Base-by-base conservation (phyloP, 30 jellyfish, hydroid and myxozoan species). In the Rhopilema esculentum region DNA sequence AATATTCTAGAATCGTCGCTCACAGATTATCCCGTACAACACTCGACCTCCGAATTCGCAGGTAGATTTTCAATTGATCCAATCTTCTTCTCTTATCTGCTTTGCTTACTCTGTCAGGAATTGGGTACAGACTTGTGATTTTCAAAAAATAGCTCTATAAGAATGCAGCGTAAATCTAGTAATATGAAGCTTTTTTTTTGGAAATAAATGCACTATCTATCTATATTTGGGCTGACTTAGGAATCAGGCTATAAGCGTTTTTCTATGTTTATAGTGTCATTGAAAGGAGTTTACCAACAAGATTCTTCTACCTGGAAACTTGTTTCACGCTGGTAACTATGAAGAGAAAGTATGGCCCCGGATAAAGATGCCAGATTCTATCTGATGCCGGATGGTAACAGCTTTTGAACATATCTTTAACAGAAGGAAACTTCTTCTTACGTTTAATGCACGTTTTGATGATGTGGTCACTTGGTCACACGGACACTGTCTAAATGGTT, bases 231-330 rank as follows among this genome's bases (percentile, higher is more conserved):
- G n/a, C n/a, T n/a, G n/a, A n/a, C n/a, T 40, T 40, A 2, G 57
- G 57, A 2, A 40, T 40, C 57, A 40, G 6, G 9, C 12, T 40
- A 6, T 40, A 40, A 40, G n/a, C n/a, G 12, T 40, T 40, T 6
- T 12, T 40, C 12, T 40, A 2, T 6, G 57, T 33, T 73, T 73
- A 12, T 22, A 73, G 84, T 73, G 24, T 73, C 84, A 1, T 33
- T 73, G 84, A 73, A 73, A 40, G 84, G 84, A 20, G 21, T 73
- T 19, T 50, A 73, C 29, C 84, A 73, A 40, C 50, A 2, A 67
- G 23, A n/a, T 40, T 16, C n/a, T 66, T 30, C 48, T 16, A 31
- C 22, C 26, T 73, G 84, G 84, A 32, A 73, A 69, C 69, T 73
- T 1, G 17, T 73, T 17, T 73, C 69, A 29, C 84, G 84, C 48